Evolutionary conservation across 2,113 vertebrate genomes (phyloP).

Genomic region (Mesocricetus auratus): DNA sequence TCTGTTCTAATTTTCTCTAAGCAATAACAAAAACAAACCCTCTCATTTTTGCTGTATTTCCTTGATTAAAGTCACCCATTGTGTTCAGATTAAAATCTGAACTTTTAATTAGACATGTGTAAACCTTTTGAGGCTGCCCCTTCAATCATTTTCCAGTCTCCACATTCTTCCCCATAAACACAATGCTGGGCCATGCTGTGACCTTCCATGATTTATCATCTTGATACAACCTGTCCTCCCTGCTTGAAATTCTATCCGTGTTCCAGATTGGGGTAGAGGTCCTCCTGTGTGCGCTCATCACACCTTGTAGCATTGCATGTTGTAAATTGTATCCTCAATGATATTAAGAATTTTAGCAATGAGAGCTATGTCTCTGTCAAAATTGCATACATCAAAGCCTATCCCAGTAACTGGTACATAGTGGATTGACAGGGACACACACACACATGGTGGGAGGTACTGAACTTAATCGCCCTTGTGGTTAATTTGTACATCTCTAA

Average conservation of each 20-base stretch:
- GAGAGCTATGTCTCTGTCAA: background rate
- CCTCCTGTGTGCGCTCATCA: background rate
- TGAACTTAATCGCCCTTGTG: background rate
- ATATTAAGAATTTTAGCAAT: slow-evolving; percentile 8
- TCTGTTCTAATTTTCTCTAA: background rate
- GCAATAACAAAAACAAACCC: background rate
- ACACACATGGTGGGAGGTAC: accelerated
- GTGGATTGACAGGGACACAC: background rate
- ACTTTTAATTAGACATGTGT: background rate
- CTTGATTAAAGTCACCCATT: background rate
- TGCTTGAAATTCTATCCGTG: background rate
- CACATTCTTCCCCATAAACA: background rate
- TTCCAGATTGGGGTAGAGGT: background rate
- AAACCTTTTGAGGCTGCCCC: background rate
- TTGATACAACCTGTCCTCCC: background rate
- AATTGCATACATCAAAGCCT: background rate
- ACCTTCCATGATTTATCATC: background rate
- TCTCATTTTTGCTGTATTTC: background rate
- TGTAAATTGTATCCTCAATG: background rate
- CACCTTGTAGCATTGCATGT: background rate
- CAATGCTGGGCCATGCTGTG: background rate
- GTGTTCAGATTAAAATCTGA: background rate
- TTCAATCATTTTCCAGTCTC: background rate
- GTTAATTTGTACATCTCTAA: background rate
- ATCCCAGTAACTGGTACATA: background rate